Evolutionary conservation across 64 coral and sea anemone genomes (phyloP).

Genomic region (Orbicella faveolata): DNA sequence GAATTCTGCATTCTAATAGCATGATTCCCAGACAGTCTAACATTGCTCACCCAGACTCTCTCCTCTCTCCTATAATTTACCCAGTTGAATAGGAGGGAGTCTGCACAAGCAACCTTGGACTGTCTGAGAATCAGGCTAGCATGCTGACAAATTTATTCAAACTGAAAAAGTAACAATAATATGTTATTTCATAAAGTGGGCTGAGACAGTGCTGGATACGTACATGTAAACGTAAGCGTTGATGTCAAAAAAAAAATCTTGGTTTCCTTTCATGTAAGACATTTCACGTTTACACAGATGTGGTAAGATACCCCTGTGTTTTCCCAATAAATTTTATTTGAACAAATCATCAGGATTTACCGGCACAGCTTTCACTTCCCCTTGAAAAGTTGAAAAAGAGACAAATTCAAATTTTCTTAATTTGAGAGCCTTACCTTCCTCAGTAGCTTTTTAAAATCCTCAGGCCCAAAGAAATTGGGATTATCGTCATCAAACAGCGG

Average conservation of each 20-base stretch:
- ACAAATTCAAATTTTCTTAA: neutral
- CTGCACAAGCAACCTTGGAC: too few relatives aligned
- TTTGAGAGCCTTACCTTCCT: conserved; percentile 64
- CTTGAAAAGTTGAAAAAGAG: neutral
- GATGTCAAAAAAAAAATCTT: neutral
- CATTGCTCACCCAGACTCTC: too few relatives aligned
- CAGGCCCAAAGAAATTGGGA: conserved; percentile 95
- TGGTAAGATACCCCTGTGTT: neutral
- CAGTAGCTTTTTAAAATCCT: conserved; percentile 89
- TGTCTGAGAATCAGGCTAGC: too few relatives aligned
- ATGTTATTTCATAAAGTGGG: too few relatives aligned
- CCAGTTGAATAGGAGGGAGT: too few relatives aligned
- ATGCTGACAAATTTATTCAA: too few relatives aligned
- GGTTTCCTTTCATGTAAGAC: neutral
- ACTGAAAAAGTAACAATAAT: too few relatives aligned
- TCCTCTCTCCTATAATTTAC: too few relatives aligned
- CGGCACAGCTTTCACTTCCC: neutral
- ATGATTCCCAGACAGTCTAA: too few relatives aligned
- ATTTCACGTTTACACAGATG: neutral
- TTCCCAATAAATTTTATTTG: neutral
- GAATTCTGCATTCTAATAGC: too few relatives aligned
- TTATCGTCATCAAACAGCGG: conserved; percentile 97
- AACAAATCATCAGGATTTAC: neutral
- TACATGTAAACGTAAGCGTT: too few relatives aligned
- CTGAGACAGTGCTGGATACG: too few relatives aligned